Evolutionary conservation across 2,797 vertebrate genomes (phyloP).

Genomic region (Salarias fasciatus): DNA sequence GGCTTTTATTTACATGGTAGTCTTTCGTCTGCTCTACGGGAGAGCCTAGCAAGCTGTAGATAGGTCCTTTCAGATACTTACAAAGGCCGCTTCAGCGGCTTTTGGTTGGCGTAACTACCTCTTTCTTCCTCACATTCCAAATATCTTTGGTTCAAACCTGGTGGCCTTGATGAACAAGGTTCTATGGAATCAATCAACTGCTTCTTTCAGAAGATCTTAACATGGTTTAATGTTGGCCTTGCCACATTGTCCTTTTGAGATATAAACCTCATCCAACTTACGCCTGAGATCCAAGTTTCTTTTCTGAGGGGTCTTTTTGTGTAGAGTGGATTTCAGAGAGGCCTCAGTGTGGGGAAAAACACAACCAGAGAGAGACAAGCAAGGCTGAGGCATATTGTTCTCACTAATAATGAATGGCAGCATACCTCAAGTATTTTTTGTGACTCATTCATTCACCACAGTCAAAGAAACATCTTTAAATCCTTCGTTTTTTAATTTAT

Average conservation of each 20-base stretch:
- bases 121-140: conserved; percentile 83
- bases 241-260: conserved; percentile 82
- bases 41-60: conserved; percentile 77
- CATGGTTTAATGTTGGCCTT: conserved; percentile 83
- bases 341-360: conserved; percentile 55
- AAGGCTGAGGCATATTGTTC: conserved; percentile 69
- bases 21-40: conserved; percentile 76
- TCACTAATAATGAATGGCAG: conserved; percentile 67
- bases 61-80: conserved; percentile 78
- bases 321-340: conserved; percentile 75
- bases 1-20: conserved; percentile 82
- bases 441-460: conserved; percentile 32
- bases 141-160: conserved; percentile 83
- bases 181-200: conserved; percentile 83
- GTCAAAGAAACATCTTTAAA: conserved; percentile 55
- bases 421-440: conserved; percentile 61
- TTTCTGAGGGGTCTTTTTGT: conserved; percentile 79
- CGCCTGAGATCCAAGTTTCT: conserved; percentile 78
- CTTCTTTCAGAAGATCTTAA: conserved; percentile 81
- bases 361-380: conserved; percentile 62
- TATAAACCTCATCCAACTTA: conserved; percentile 80
- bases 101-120: conserved; percentile 84
- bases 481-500: conserved; percentile 34
- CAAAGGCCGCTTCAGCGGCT: conserved; percentile 80
- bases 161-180: conserved; percentile 84